Percentiles rank a stretch among this genome's conserved stretches.
These are phyloP conservation scores for Tetheella fluctuosa DNA, from an alignment of 2,888 invertebrate genomes.

Conservation along the genomic window DNA sequence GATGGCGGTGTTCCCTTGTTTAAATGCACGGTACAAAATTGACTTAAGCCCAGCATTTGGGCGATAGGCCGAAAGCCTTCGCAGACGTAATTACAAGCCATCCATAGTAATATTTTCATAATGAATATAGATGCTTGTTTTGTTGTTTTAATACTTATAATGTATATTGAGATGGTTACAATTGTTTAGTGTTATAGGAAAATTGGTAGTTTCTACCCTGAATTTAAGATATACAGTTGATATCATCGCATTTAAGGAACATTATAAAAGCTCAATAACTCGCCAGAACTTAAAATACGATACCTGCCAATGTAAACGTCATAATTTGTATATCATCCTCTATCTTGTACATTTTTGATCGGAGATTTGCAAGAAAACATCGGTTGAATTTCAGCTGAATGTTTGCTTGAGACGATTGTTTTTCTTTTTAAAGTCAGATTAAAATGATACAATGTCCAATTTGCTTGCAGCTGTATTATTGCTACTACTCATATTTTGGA, in stretches of 20 bases:
- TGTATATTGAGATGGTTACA: not conserved
- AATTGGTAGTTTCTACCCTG: no score
- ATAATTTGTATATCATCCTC: not conserved
- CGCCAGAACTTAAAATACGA: no score
- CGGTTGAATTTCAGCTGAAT: not conserved
- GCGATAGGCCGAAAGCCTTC: not conserved
- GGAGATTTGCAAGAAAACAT: not conserved
- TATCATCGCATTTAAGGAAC: no score
- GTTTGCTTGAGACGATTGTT: not conserved
- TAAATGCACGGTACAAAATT: not conserved
- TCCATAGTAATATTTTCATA: slow-evolving; percentile 32
- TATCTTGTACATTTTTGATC: not conserved
- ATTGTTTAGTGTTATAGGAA: no score
- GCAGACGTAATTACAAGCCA: not conserved
- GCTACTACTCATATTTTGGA: not conserved
- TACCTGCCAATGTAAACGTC: no score
- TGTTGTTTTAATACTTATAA: slow-evolving; percentile 3
- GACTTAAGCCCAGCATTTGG: not conserved
- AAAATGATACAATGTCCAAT: slow-evolving; percentile 4
- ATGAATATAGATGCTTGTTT: slow-evolving; percentile 29
- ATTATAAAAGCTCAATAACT: no score
- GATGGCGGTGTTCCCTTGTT: slow-evolving; percentile 37
- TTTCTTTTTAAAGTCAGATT: not conserved
- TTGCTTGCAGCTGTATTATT: not conserved
- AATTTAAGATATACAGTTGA: no score